Evolutionary conservation across 1,140 invertebrate species (phyloP).

Genomic region (Globodera rostochiensis): DNA sequence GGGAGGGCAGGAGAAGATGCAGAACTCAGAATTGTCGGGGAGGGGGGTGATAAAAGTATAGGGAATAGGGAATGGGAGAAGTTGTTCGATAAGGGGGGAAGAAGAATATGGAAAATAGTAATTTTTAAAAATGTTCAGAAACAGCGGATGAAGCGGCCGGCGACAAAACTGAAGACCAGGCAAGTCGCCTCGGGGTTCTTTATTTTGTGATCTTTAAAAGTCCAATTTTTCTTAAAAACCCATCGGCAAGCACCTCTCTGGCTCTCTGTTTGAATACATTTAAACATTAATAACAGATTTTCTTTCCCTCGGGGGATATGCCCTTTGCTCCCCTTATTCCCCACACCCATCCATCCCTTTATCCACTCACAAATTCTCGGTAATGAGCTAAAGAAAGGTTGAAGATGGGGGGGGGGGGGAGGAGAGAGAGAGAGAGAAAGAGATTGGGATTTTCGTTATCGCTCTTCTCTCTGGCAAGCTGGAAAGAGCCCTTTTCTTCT

Average conservation of each 20-base stretch:
- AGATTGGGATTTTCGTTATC: neutral
- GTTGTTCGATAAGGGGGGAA: too few relatives aligned
- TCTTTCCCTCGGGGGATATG: neutral
- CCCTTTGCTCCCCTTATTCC: neutral
- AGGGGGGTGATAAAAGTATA: neutral
- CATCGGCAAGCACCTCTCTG: neutral
- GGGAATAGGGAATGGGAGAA: too few relatives aligned
- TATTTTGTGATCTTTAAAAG: too few relatives aligned
- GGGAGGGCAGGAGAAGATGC: neutral
- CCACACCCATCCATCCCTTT: neutral
- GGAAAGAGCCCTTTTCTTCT: too few relatives aligned
- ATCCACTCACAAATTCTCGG: neutral
- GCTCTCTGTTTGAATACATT: neutral
- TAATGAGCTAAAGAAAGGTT: neutral
- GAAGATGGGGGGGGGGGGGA: neutral
- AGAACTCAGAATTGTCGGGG: neutral
- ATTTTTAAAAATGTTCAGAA: neutral
- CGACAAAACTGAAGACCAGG: constrained; percentile 36
- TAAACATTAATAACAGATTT: neutral
- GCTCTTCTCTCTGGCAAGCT: neutral
- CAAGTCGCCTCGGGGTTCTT: neutral
- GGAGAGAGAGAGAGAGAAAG: neutral
- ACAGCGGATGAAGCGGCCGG: constrained; percentile 20
- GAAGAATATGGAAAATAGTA: neutral
- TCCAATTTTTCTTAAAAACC: neutral